Evolutionary conservation across 2,797 vertebrate species (phyloP).

Genomic region (Apogon hyalosoma): DNA sequence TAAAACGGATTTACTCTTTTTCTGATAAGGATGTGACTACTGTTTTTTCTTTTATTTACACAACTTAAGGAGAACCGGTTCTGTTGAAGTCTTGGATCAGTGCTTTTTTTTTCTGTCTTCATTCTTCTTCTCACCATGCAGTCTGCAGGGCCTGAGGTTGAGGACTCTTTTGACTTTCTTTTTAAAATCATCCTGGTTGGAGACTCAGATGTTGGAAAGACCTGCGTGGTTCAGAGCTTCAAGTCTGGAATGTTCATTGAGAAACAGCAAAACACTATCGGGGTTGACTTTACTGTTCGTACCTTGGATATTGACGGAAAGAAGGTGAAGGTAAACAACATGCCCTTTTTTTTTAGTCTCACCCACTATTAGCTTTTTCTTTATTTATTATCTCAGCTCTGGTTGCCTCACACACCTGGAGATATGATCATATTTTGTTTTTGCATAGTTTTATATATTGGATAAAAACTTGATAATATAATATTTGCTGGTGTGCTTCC

Average conservation of each 20-base stretch:
- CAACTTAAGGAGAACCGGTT: conserved; percentile 61
- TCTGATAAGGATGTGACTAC: conserved; percentile 34
- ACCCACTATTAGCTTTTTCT: neutral
- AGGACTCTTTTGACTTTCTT: conserved; percentile 93
- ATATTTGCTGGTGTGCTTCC: neutral
- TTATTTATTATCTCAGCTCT: neutral
- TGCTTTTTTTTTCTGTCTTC: conserved; percentile 15
- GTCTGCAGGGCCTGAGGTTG: conserved; percentile 76
- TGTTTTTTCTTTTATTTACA: conserved; percentile 69
- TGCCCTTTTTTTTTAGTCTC: neutral
- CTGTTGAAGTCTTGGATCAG: conserved; percentile 39
- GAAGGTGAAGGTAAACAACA: conserved; percentile 89
- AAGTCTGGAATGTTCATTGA: conserved; percentile 90
- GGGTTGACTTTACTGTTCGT: conserved; percentile 95
- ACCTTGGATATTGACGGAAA: conserved; percentile 92
- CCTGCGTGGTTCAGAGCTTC: conserved; percentile 94
- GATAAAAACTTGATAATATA: neutral
- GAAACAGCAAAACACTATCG: conserved; percentile 95
- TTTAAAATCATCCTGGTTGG: conserved; percentile 97
- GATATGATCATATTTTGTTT: neutral
- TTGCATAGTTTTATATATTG: neutral
- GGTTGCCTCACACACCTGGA: neutral
- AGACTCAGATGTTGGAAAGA: conserved; percentile 96
- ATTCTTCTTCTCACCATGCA: conserved; percentile 77
- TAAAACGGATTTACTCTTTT: conserved; percentile 1